Conservation (phyloP, 2,888 invertebrate genomes). For the Lasioglossum leucozonium region DNA sequence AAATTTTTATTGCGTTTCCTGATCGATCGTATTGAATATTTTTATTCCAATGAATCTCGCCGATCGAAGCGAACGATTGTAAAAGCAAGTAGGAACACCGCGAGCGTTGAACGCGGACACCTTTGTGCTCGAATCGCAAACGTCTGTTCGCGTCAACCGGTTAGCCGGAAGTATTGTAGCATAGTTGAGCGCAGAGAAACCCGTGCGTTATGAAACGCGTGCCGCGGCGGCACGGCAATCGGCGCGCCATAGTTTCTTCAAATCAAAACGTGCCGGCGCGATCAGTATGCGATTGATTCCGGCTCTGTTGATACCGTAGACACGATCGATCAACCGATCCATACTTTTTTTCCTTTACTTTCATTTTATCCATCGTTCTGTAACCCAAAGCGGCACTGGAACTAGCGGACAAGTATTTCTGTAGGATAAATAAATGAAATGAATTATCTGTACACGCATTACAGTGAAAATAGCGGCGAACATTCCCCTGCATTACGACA, state of each 20-base stretch:
- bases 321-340: background rate
- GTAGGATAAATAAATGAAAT: no score
- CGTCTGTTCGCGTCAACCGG: background rate
- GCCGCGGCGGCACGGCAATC: background rate
- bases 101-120: background rate
- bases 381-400: no score
- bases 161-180: background rate
- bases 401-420: no score
- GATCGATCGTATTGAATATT: background rate
- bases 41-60: background rate
- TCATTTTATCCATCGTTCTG: background rate
- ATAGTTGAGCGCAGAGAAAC: background rate
- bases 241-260: background rate
- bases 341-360: background rate
- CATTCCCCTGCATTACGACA: no score
- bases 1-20: no score
- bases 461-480: no score
- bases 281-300: no score
- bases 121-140: constrained; percentile 10
- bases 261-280: no score
- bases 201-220: background rate
- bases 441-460: no score
- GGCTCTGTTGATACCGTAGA: background rate
- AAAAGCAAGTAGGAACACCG: background rate
- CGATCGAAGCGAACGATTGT: background rate